Evolutionary conservation across 30 jellyfish, hydroid and myxozoan genomes (phyloP), one percentile per base, ranked within the genome.

Genomic region (Catostylus mosaicus): DNA sequence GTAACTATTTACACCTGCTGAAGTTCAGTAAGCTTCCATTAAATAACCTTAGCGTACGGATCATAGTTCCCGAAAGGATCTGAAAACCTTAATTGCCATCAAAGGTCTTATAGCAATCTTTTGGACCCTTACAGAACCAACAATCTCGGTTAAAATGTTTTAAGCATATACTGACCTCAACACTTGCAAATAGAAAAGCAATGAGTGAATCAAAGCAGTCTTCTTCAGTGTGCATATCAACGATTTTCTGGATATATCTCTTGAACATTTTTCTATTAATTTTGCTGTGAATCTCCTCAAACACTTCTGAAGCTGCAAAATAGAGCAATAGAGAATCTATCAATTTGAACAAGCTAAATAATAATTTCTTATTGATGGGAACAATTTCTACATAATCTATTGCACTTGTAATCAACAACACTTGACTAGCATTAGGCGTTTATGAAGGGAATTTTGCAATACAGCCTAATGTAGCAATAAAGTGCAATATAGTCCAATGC

Each of bases 131-230:
- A 16, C 54, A 43, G 54, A 43, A 9, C 8, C 8, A 43, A 43
- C 16, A 6, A 4, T 8, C 63, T 50, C 24, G 19, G 2, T 18
- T 50, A 16, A 50, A 50, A 50, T 16, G 2, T 9, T 18, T 6
- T 4, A 27, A 50, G 2, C 14, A 9, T 3, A 50, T 50, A 50
- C 86, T 43, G 43, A 94, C 99, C 97, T 94, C 97, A 22, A 94
- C 99, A 48, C 99, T 88, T 26, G 91, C 88, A 66, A 64, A 73
- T 22, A 94, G 93, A 74, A 81, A 94, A n/a, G 89, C 83, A 24
- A 88, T 60, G 1, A 94, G 95, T 46, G 96, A 81, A 30, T 94
- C 99, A 70, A 88, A 88, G 77, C 92, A 92, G 65, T 94, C 97
- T 29, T 94, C 97, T n/a, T 88, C 96, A 0, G 91, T 87, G 77